Base-by-base conservation (phyloP, 2,888 invertebrate species). In the Dioctria linearis region DNA sequence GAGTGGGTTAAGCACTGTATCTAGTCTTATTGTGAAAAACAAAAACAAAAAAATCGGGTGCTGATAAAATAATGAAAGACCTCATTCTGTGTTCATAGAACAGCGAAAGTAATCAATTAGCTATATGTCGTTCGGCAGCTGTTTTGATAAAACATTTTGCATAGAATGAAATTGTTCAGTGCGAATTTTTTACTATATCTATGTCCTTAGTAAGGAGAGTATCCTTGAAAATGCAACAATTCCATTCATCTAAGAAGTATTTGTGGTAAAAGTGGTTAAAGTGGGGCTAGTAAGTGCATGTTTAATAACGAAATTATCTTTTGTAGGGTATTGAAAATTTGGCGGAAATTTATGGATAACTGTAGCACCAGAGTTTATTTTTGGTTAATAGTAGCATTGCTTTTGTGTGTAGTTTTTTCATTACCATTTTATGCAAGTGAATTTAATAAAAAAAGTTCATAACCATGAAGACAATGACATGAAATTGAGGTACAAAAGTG, bases 1-100 rank as follows among this genome's bases (percentile, higher is more conserved):
- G 69, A 25, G 37, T 69, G n/a, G 13, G 46, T n/a, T 69, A 69
- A 49, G 69, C 39, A 51, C 49, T 69, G 69, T 69, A 51, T 49
- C 49, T 39, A 67, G 37, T 25, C 25, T 25, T 25, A 1, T 25
- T 25, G 25, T 25, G 25, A 2, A 25, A 25, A 39, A 37, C 49
- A 37, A 69, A 8, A 54, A 11, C 8, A 54, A 54, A 6, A 54
- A 69, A 49, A 49, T 69, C 69, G 51, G 8, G 49, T 37, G 5
- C 51, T 51, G 51, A 51, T 51, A 49, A 67, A 69, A n/a, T 25
- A 49, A 25, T 2, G 8, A 3, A 37, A 51, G 51, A 37, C 4
- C 69, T 3, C 49, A 39, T 51, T 65, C 8, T 13, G 11, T 9
- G 65, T n/a, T 11, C 9, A 25, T 25, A 25, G 54, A 37, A 25